Evolutionary conservation across 2,113 vertebrate species (phyloP), one percentile per base, ranked within the genome.

Genomic region (Neoarius graeffei): DNA sequence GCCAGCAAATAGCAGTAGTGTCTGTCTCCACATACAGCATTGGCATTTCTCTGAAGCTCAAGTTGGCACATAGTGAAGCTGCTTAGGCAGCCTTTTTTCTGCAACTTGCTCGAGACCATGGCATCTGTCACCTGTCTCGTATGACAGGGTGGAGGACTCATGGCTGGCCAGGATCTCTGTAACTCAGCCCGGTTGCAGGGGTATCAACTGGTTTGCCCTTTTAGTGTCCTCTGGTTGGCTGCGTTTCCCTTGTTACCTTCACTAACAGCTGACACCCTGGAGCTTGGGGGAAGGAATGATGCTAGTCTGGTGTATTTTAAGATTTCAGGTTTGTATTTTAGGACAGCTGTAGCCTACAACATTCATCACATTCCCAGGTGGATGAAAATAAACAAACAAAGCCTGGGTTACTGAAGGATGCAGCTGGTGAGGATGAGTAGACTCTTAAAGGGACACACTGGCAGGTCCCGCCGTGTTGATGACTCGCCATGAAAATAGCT

Each of bases 321-420:
- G 89, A 87, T 74, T 69, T 62, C 64, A 50, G 71, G 85, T 60
- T 77, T 67, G 85, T 90, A 89, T 90, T 90, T 90, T 89, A 87
- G 89, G 84, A 54, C 81, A 59, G 84, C 80, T 88, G 54, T 86
- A 84, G 79, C 57, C 74, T 13, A 10, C 77, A 8, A 80, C 17
- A 30, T 84, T 84, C 80, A 57, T 59, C 57, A 52, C 82, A 85
- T 90, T 87, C 88, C 77, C 59, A 71, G n/a, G 71, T 23, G 10
- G 77, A 84, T 89, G 86, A 76, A 90, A 87, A 90, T 88, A 89
- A 87, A 84, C 81, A 88, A 90, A 88, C 85, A 79, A 89, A 85
- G 59, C 59, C 76, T 11, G n/a, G 76, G 81, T 86, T 87, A 84
- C 85, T 87, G 82, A 76, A 69, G 67, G 85, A 77, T 83, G 84